These are phyloP conservation scores for Rhogogaster chlorosoma DNA, from an alignment of 2,888 invertebrate species.

Conservation along the genomic window DNA sequence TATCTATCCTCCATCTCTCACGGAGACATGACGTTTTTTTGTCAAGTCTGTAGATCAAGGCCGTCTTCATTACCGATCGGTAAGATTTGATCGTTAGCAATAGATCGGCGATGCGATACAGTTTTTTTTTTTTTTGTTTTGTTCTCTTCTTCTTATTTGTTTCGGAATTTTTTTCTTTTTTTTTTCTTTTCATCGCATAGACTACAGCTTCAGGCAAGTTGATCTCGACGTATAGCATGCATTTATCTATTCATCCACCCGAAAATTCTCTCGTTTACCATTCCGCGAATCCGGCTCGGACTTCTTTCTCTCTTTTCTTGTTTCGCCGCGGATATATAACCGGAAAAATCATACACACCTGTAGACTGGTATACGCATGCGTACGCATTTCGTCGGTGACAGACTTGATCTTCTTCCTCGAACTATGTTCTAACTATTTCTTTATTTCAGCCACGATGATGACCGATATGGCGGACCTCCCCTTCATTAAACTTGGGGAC, in stretches of 20 bases:
- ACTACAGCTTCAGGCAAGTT: not conserved
- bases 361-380: not conserved
- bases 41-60: not conserved
- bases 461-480: conserved; percentile 85
- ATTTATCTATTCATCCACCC: not conserved
- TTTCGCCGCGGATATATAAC: not conserved
- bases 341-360: not conserved
- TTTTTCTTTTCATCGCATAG: not conserved
- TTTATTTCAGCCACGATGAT: conserved; percentile 83
- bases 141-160: not conserved
- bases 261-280: not conserved
- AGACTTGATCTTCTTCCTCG: not conserved
- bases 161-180: not conserved
- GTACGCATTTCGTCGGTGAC: not conserved
- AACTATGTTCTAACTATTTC: conserved; percentile 53
- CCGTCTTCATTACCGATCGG: not conserved
- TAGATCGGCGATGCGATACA: not conserved
- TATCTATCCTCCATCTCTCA: no score
- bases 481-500: conserved; percentile 84
- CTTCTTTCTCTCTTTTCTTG: not conserved
- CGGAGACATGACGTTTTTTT: no score
- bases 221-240: not conserved
- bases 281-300: not conserved
- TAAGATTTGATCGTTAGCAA: not conserved
- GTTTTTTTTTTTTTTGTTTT: not conserved